A percentile compares a stretch with the other conserved stretches of the same genome.
phyloP scores from a whole-genome alignment of 1,140 invertebrate genomes.

The Cydia strobilella region DNA sequence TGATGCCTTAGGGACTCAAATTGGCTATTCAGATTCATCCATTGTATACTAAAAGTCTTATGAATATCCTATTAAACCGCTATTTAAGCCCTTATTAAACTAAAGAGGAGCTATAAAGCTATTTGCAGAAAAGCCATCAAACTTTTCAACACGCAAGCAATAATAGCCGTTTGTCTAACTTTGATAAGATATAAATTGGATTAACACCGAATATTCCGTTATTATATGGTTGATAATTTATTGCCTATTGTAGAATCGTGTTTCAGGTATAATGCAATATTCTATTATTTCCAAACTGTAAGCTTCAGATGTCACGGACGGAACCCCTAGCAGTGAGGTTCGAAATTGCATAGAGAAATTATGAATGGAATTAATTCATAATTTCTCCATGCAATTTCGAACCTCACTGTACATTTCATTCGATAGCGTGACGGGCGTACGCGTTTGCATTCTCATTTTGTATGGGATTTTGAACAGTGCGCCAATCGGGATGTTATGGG shows the following conservation, averaged over 20 bases:
- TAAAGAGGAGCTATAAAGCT: background rate
- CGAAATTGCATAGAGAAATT: no score
- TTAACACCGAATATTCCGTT: background rate
- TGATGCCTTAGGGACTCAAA: background rate
- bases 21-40: background rate
- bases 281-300: no score
- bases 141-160: slow-evolving; percentile 16
- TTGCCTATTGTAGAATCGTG: background rate
- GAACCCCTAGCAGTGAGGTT: no score
- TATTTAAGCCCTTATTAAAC: background rate
- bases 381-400: no score
- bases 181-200: slow-evolving; percentile 26
- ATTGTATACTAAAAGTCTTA: background rate
- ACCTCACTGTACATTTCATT: no score
- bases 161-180: background rate
- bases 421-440: no score
- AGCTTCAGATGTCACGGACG: no score
- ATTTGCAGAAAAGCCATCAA: slow-evolving; percentile 19
- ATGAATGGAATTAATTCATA: no score
- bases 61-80: background rate
- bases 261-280: no score
- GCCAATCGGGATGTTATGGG: no score
- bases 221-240: background rate
- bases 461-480: no score
- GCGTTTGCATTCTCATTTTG: no score